phyloP scores from a whole-genome alignment of 2,888 invertebrate genomes.

The Clistopyga incitator region DNA sequence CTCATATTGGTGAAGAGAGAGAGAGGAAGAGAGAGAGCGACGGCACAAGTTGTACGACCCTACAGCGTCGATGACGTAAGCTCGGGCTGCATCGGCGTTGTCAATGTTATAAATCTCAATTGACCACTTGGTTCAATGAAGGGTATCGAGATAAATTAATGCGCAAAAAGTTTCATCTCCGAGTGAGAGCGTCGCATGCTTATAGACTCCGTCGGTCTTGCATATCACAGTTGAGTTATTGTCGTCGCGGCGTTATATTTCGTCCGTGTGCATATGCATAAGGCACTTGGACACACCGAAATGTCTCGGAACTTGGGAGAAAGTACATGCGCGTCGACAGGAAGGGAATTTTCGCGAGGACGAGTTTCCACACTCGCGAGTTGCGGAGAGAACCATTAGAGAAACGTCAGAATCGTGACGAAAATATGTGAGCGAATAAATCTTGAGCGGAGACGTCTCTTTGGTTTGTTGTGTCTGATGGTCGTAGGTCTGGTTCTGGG shows the following conservation, averaged over 20 bases:
- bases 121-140: conserved; percentile 71
- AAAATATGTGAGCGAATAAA: conserved; percentile 70
- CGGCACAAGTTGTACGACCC: conserved; percentile 56
- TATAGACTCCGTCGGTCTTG: neutral
- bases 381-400: conserved; percentile 62
- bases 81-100: conserved; percentile 66
- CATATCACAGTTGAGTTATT: conserved; percentile 63
- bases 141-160: conserved; percentile 69
- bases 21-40: conserved; percentile 27
- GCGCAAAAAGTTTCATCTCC: conserved; percentile 67
- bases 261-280: conserved; percentile 40
- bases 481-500: conserved; percentile 57
- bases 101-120: conserved; percentile 72
- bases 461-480: conserved; percentile 45
- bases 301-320: conserved; percentile 49
- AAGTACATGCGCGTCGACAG: conserved; percentile 47
- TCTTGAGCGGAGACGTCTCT: conserved; percentile 52
- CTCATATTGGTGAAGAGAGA: conserved; percentile 26
- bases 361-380: conserved; percentile 57
- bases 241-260: conserved; percentile 48
- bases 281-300: neutral
- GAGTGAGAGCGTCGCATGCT: conserved; percentile 54
- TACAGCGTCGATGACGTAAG: conserved; percentile 58
- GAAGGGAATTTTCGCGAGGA: conserved; percentile 43
- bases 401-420: conserved; percentile 68